A percentile compares a stretch with the other conserved stretches of the same genome.
Conservation (phyloP, 2,888 invertebrate genomes). For the Mycogona germanica region DNA sequence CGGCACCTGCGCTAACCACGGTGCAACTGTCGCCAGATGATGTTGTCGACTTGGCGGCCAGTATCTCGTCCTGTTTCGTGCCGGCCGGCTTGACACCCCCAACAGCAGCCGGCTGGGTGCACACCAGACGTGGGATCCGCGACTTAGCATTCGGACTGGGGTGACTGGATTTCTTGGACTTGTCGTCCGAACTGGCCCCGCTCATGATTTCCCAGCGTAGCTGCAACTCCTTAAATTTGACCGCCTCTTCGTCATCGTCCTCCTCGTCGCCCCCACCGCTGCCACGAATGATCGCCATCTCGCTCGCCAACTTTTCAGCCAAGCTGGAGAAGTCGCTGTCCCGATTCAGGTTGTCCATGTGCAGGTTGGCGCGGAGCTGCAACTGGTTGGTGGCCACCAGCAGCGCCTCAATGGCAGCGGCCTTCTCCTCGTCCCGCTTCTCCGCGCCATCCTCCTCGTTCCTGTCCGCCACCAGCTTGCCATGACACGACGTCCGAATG, state of each 20-base stretch:
- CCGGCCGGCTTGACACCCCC: constrained; percentile 11
- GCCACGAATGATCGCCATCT: too few species aligned
- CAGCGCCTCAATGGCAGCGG: too few species aligned
- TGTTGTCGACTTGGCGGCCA: constrained; percentile 4
- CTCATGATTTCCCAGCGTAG: constrained; percentile 70
- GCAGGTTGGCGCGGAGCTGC: constrained; percentile 22
- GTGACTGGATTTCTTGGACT: constrained; percentile 9
- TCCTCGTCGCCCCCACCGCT: constrained; percentile 21
- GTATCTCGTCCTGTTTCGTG: too few species aligned
- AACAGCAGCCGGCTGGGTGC: constrained; percentile 26
- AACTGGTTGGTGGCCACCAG: constrained; percentile 21
- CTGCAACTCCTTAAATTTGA: constrained; percentile 59
- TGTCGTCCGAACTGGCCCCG: constrained; percentile 40
- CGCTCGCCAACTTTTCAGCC: too few species aligned
- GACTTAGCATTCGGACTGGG: constrained; percentile 34
- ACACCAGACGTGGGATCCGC: constrained; percentile 61
- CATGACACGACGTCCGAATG: too few species aligned
- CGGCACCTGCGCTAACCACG: too few species aligned
- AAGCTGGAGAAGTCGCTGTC: too few species aligned
- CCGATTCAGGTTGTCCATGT: constrained; percentile 3
- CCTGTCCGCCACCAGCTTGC: neutral
- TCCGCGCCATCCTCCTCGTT: neutral
- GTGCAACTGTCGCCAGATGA: constrained; percentile 4
- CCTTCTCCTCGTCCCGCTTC: constrained; percentile 23
- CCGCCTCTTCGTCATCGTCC: constrained; percentile 38